phyloP scores from a whole-genome alignment of 23 tunicate species.

The Phallusia fumigata region DNA sequence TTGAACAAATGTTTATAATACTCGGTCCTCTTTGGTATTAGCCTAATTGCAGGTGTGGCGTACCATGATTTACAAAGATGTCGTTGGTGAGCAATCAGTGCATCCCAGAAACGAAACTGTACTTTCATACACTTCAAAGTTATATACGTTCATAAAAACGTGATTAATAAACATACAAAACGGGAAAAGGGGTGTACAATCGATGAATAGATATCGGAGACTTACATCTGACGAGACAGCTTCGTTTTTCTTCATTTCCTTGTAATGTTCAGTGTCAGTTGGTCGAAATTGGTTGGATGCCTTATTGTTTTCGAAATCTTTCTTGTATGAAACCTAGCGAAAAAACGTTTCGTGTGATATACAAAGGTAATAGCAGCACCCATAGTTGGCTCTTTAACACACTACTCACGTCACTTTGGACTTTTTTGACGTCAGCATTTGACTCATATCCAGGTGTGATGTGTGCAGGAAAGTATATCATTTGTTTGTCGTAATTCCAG shows the following conservation, averaged over 20 bases:
- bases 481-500: slow-evolving; percentile 76
- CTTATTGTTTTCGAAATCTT: slow-evolving; percentile 46
- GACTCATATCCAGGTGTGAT: slow-evolving; percentile 85
- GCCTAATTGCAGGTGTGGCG: no score
- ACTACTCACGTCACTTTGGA: slow-evolving; percentile 63
- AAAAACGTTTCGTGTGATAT: no score
- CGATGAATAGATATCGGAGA: no score
- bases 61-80: no score
- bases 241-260: slow-evolving; percentile 47
- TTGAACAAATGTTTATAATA: no score
- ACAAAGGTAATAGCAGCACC: neutral
- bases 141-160: no score
- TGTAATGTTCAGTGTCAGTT: slow-evolving; percentile 77
- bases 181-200: no score
- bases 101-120: no score
- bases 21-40: no score
- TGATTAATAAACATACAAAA: no score
- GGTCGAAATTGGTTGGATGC: slow-evolving; percentile 44
- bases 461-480: slow-evolving; percentile 79
- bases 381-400: neutral
- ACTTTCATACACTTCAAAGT: no score
- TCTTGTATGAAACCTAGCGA: slow-evolving; percentile 48
- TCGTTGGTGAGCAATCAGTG: no score
- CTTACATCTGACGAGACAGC: slow-evolving; percentile 57
- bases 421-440: slow-evolving; percentile 52